These are phyloP conservation scores for Peromyscus polionotus DNA, from an alignment of 2,113 vertebrate genomes.

Conservation along the genomic window DNA sequence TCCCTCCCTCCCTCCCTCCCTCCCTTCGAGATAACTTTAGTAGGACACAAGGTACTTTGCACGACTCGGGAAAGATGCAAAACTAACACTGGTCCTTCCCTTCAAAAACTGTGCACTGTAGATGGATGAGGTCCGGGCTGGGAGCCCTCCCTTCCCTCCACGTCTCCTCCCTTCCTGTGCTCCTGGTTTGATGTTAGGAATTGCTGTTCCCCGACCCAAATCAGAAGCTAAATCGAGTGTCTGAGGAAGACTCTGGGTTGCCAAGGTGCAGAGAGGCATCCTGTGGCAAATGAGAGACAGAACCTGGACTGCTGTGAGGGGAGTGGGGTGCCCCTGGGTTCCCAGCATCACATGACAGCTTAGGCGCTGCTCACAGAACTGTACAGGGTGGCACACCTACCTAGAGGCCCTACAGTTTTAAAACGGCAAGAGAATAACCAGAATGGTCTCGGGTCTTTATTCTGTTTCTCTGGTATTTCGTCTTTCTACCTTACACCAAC, in stretches of 20 bases:
- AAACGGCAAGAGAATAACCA: not conserved
- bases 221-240: not conserved
- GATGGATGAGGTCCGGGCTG: not conserved
- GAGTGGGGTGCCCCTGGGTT: not conserved
- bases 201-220: not conserved
- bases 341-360: not conserved
- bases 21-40: not conserved
- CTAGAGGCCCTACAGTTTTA: not conserved
- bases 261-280: not conserved
- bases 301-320: too few relatives aligned
- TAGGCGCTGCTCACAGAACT: not conserved
- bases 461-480: not conserved
- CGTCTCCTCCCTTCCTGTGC: accelerated
- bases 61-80: not conserved
- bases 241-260: not conserved
- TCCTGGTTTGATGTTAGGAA: accelerated
- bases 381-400: not conserved
- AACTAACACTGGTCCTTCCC: not conserved
- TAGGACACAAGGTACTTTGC: not conserved
- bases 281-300: not conserved
- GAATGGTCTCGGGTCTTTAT: not conserved
- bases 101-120: not conserved
- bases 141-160: not conserved
- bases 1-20: not conserved
- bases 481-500: not conserved